Conservation (phyloP, 2,888 invertebrate species). For the Pollenia griseotomentosa region DNA sequence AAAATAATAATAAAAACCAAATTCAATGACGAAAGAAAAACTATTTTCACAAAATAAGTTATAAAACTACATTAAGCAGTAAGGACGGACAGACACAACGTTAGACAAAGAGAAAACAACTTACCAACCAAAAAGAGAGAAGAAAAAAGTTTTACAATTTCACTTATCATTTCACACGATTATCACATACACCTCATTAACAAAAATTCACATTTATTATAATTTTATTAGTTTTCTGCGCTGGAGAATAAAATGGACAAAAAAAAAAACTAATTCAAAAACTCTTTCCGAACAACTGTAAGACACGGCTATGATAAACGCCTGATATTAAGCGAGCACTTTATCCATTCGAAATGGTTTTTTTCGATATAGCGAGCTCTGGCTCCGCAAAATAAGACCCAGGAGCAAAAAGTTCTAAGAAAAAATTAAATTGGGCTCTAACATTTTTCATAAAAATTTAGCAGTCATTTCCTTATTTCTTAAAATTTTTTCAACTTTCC, state of each 20-base stretch:
- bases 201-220: slow-evolving; percentile 68
- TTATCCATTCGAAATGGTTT: no score
- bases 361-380: no score
- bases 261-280: slow-evolving; percentile 5
- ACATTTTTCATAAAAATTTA: no score
- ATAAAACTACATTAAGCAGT: slow-evolving; percentile 8
- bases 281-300: not conserved
- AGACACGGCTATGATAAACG: no score
- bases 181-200: slow-evolving; percentile 71
- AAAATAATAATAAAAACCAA: slow-evolving; percentile 29
- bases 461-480: no score
- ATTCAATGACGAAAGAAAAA: slow-evolving; percentile 44
- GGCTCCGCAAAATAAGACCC: no score
- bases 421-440: no score
- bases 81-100: not conserved
- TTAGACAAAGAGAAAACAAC: slow-evolving; percentile 4
- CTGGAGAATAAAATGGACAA: not conserved
- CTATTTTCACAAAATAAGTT: slow-evolving; percentile 44
- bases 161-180: slow-evolving; percentile 68
- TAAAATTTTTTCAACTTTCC: no score
- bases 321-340: no score
- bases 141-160: slow-evolving; percentile 66
- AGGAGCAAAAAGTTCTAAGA: no score
- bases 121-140: not conserved
- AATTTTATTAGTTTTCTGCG: slow-evolving; percentile 31